Conservation (phyloP, 1,140 invertebrate genomes). For the Drosophila prosaltans region DNA sequence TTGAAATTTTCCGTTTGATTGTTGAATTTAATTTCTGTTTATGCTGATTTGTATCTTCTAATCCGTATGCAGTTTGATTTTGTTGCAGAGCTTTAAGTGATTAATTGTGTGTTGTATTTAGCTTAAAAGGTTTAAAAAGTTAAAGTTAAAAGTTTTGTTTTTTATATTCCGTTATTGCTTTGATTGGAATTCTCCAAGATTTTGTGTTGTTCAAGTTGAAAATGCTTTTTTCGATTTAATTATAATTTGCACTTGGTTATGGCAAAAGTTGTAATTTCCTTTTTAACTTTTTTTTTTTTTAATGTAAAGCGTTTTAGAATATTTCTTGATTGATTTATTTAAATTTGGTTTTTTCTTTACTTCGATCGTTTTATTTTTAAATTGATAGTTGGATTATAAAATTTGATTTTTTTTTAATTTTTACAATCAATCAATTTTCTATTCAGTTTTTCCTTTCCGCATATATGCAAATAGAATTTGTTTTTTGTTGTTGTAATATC, state of each 20-base stretch:
- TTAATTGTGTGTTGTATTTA: background rate
- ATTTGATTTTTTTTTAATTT: conserved; percentile 18
- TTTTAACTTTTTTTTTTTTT: background rate
- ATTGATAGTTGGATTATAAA: background rate
- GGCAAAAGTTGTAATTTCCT: background rate
- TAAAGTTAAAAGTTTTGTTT: background rate
- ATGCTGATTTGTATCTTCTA: background rate
- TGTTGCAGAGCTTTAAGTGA: background rate
- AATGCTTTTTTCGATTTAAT: no score
- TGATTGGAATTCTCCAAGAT: background rate
- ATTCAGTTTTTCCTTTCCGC: background rate
- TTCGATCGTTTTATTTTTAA: background rate
- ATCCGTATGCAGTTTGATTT: background rate
- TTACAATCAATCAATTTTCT: background rate
- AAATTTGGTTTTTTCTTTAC: background rate
- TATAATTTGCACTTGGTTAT: background rate
- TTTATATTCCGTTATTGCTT: background rate
- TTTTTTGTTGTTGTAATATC: conserved; percentile 18
- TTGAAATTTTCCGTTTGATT: background rate
- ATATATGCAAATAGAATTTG: background rate
- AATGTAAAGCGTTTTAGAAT: background rate
- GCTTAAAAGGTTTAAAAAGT: no score
- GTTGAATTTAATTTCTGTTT: background rate
- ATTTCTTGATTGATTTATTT: background rate
- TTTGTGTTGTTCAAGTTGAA: background rate